Evolutionary conservation across 2,888 invertebrate species (phyloP).

Genomic region (Sarcophaga variegata): DNA sequence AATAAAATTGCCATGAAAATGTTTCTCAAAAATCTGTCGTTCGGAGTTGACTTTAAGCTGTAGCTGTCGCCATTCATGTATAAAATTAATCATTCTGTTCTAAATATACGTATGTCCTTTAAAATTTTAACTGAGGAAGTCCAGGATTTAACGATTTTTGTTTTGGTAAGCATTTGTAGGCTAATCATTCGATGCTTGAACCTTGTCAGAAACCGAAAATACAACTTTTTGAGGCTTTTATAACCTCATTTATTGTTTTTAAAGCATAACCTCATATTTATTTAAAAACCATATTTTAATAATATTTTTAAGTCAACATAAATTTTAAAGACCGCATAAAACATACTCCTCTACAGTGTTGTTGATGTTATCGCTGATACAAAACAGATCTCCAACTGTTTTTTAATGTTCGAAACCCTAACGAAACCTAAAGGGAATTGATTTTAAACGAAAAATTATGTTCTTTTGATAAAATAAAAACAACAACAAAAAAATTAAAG

Average conservation of each 20-base stretch:
- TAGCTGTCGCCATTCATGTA: no score
- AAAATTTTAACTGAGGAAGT: no score
- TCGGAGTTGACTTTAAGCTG: no score
- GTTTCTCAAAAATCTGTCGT: no score
- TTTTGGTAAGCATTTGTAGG: no score
- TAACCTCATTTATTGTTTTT: not conserved
- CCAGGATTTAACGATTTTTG: no score
- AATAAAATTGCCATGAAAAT: no score
- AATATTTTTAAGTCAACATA: not conserved
- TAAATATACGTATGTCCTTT: no score
- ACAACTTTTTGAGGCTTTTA: not conserved
- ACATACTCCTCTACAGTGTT: conserved; percentile 4
- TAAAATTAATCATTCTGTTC: no score
- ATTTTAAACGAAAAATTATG: conserved; percentile 36
- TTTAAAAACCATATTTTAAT: not conserved
- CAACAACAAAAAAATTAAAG: conserved; percentile 18
- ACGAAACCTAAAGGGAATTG: conserved; percentile 50
- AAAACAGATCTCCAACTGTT: conserved; percentile 38
- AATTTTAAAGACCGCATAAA: not conserved
- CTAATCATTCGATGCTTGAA: no score
- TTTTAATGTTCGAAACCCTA: conserved; percentile 26
- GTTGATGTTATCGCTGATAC: conserved; percentile 28
- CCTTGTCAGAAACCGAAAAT: no score
- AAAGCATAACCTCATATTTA: not conserved
- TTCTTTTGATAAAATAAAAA: conserved; percentile 20